Conservation (phyloP, 1,140 invertebrate genomes). For the Drosophila parabipectinata region DNA sequence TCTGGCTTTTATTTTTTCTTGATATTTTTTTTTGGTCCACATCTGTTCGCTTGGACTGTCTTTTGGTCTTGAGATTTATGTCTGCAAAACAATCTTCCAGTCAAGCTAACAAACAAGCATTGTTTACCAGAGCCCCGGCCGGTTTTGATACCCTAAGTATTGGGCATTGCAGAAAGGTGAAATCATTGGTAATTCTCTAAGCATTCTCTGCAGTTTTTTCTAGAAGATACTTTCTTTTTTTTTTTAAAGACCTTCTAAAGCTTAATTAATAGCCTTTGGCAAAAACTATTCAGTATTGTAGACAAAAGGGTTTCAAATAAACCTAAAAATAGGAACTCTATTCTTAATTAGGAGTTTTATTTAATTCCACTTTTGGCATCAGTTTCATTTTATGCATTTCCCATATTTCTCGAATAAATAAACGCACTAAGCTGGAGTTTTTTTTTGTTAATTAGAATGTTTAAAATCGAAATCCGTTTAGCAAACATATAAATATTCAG, state of each 20-base stretch:
- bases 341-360: neutral
- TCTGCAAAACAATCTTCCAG: slow-evolving; percentile 60
- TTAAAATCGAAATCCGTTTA: slow-evolving; percentile 32
- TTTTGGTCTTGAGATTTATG: slow-evolving; percentile 66
- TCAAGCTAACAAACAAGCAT: slow-evolving; percentile 67
- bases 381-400: slow-evolving; percentile 20
- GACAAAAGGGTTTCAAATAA: neutral
- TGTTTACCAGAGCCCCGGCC: slow-evolving; percentile 45
- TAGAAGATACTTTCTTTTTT: neutral
- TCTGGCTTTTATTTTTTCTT: neutral
- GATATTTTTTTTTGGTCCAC: slow-evolving; percentile 25
- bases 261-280: neutral
- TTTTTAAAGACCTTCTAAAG: neutral
- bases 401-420: slow-evolving; percentile 40
- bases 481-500: slow-evolving; percentile 53
- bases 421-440: slow-evolving; percentile 22
- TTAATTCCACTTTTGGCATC: neutral
- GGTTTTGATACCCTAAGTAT: slow-evolving; percentile 38
- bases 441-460: slow-evolving; percentile 22
- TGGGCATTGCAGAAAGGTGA: slow-evolving; percentile 10
- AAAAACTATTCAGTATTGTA: neutral
- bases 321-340: too few species aligned
- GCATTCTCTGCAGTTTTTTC: neutral
- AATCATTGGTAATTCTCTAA: slow-evolving; percentile 14
- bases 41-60: slow-evolving; percentile 50